Evolutionary conservation across 2,888 invertebrate species (phyloP).

Genomic region (Lithophane socia): DNA sequence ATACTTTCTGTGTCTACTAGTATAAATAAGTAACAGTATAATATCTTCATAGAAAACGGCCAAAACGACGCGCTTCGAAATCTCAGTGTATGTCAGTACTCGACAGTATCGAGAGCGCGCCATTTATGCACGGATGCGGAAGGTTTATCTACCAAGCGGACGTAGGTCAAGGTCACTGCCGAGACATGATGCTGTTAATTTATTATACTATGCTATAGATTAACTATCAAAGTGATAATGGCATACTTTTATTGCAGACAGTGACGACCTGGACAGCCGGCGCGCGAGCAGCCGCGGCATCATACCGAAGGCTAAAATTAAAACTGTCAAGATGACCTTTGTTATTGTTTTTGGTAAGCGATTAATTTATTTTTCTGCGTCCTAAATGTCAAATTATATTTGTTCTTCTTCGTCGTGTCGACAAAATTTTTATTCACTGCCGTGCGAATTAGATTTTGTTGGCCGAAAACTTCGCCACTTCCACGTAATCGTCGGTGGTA

Average conservation of each 20-base stretch:
- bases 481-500: background rate
- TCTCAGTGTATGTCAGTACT: too few species aligned
- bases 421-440: too few species aligned
- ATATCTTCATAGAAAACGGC: too few species aligned
- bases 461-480: background rate
- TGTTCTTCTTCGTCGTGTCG: background rate
- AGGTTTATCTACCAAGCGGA: too few species aligned
- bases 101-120: too few species aligned
- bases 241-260: slow-evolving; percentile 75
- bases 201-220: background rate
- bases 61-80: too few species aligned
- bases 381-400: background rate
- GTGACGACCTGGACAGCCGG: slow-evolving; percentile 89
- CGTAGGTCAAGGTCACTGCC: too few species aligned
- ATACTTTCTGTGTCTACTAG: background rate
- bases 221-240: slow-evolving; percentile 1
- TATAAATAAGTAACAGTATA: too few species aligned
- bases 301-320: slow-evolving; percentile 98
- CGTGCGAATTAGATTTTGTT: background rate
- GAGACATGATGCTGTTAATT: too few species aligned
- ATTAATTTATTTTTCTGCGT: background rate
- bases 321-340: slow-evolving; percentile 99
- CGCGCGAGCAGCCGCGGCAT: slow-evolving; percentile 97
- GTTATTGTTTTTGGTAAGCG: slow-evolving; percentile 97
- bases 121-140: too few species aligned